phyloP scores from a whole-genome alignment of 2,113 vertebrate genomes.

The Chaetops frenatus region DNA sequence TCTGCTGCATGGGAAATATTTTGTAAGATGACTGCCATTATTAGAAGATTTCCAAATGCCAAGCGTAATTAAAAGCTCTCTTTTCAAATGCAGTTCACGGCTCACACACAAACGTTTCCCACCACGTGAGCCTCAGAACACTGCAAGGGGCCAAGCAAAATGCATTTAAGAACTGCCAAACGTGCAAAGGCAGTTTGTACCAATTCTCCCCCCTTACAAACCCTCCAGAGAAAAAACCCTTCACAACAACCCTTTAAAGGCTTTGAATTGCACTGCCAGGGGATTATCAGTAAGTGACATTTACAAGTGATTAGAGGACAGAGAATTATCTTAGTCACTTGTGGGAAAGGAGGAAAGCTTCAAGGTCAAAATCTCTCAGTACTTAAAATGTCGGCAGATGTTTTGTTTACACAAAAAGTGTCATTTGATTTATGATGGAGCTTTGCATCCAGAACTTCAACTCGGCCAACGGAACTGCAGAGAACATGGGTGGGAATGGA shows the following conservation, averaged over 20 bases:
- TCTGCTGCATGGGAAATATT: slow-evolving; percentile 49
- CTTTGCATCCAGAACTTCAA: neutral
- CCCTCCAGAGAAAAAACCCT: neutral
- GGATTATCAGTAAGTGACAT: slow-evolving; percentile 61
- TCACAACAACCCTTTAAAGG: slow-evolving; percentile 51
- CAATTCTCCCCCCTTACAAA: neutral
- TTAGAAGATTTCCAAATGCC: slow-evolving; percentile 38
- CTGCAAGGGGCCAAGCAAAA: slow-evolving; percentile 48
- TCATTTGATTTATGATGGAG: slow-evolving; percentile 40
- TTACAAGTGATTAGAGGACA: slow-evolving; percentile 59
- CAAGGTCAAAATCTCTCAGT: slow-evolving; percentile 46
- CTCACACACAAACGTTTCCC: slow-evolving; percentile 38
- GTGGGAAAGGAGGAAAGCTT: slow-evolving; percentile 55
- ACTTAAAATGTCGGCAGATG: slow-evolving; percentile 58
- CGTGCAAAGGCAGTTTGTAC: slow-evolving; percentile 47
- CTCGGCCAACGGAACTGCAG: neutral
- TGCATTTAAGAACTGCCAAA: slow-evolving; percentile 54
- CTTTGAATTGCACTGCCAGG: slow-evolving; percentile 46
- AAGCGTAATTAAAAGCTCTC: slow-evolving; percentile 57
- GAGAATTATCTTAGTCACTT: slow-evolving; percentile 62
- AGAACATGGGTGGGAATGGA: slow-evolving; percentile 6
- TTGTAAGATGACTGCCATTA: slow-evolving; percentile 46
- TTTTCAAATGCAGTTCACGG: slow-evolving; percentile 56
- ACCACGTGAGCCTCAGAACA: slow-evolving; percentile 47
- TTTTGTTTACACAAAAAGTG: slow-evolving; percentile 50